Percentiles rank a stretch among this genome's conserved stretches.
Evolutionary conservation across 2,888 invertebrate species (phyloP).

Genomic region (Drosophila quasianomalipes): DNA sequence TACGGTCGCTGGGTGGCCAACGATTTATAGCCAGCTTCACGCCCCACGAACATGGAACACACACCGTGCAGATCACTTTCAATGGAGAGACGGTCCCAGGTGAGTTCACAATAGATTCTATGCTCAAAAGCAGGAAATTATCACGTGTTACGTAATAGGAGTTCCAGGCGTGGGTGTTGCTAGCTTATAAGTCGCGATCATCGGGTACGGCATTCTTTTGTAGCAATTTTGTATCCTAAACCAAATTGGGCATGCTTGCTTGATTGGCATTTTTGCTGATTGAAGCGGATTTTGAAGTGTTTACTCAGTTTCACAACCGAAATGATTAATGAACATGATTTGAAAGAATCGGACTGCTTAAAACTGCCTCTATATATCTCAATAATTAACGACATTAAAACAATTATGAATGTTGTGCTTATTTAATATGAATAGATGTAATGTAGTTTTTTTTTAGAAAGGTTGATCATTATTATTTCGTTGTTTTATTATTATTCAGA

Average conservation of each 20-base stretch:
- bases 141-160: slow-evolving; percentile 26
- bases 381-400: background rate
- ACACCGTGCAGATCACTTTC: slow-evolving; percentile 97
- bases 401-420: background rate
- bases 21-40: slow-evolving; percentile 96
- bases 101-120: slow-evolving; percentile 86
- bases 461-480: background rate
- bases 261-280: slow-evolving; percentile 6
- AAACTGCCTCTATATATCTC: background rate
- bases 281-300: slow-evolving; percentile 1
- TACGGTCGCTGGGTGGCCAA: slow-evolving; percentile 95
- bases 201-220: slow-evolving; percentile 29
- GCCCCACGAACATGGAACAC: slow-evolving; percentile 93
- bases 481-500: background rate
- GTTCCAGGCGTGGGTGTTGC: slow-evolving; percentile 31
- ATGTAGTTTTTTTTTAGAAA: background rate
- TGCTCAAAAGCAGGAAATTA: slow-evolving; percentile 16
- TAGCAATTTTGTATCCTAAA: slow-evolving; percentile 1
- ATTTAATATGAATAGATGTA: background rate
- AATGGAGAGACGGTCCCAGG: slow-evolving; percentile 96
- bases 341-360: background rate
- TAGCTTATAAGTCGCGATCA: slow-evolving; percentile 12
- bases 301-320: slow-evolving; percentile 8
- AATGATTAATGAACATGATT: background rate
- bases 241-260: slow-evolving; percentile 37